These are phyloP conservation scores for Macrotis lagotis DNA, from an alignment of 2,113 vertebrate genomes.

Conservation along the genomic window DNA sequence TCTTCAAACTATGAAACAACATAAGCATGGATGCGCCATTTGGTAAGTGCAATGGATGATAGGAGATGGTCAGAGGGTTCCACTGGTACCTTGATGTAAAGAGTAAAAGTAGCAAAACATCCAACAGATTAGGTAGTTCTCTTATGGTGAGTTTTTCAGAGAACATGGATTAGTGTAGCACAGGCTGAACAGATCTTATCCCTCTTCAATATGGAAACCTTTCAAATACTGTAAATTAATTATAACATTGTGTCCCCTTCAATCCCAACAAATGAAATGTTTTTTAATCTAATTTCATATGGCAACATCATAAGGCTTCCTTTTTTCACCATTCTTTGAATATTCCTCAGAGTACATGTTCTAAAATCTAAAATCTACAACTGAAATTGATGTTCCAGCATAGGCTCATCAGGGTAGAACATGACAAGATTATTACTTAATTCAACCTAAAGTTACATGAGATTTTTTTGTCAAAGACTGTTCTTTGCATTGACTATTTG, in stretches of 20 bases:
- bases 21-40: background rate
- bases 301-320: background rate
- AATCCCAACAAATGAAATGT: background rate
- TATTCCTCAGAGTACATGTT: background rate
- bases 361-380: background rate
- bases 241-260: background rate
- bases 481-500: background rate
- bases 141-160: background rate
- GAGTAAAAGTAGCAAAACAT: background rate
- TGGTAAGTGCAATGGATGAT: background rate
- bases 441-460: background rate
- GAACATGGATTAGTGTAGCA: background rate
- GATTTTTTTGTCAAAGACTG: background rate
- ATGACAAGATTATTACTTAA: background rate
- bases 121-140: background rate
- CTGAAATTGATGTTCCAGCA: background rate
- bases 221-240: background rate
- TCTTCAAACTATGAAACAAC: background rate
- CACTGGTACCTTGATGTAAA: background rate
- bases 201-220: background rate
- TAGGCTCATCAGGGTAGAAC: background rate
- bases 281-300: background rate
- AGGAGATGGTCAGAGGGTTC: background rate
- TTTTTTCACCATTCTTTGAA: background rate
- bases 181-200: background rate